Percentiles rank a stretch among this genome's conserved stretches.
These are phyloP conservation scores for Microctonus aethiopoides DNA, from an alignment of 2,888 invertebrate species.

Conservation along the genomic window DNA sequence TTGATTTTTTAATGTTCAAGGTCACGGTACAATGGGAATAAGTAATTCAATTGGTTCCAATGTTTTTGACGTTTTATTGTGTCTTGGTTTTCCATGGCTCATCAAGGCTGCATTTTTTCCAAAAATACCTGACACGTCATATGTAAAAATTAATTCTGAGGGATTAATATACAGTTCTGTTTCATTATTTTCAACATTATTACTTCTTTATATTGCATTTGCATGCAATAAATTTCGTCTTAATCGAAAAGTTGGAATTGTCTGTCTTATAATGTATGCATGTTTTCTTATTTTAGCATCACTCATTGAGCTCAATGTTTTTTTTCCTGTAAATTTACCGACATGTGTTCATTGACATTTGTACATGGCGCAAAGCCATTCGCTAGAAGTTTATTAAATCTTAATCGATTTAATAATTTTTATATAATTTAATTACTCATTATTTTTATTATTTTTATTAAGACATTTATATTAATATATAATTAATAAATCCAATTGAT, in stretches of 20 bases:
- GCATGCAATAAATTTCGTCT: conserved; percentile 76
- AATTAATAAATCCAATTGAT: no score
- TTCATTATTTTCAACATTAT: conserved; percentile 78
- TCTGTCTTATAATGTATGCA: conserved; percentile 76
- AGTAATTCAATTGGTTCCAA: conserved; percentile 86
- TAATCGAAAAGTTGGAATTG: conserved; percentile 77
- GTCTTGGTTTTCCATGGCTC: conserved; percentile 83
- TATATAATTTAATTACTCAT: background rate
- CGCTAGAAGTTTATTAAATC: background rate
- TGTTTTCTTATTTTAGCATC: conserved; percentile 77
- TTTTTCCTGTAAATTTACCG: conserved; percentile 80
- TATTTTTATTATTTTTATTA: no score
- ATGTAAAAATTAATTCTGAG: conserved; percentile 79
- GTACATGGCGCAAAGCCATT: conserved; percentile 15
- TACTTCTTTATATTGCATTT: conserved; percentile 76
- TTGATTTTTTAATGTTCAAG: conserved; percentile 65
- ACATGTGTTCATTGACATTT: conserved; percentile 72
- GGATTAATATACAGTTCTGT: conserved; percentile 82
- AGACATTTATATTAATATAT: background rate
- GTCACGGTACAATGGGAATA: conserved; percentile 81
- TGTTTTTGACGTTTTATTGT: conserved; percentile 83
- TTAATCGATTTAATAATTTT: conserved; percentile 1
- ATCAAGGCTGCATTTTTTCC: conserved; percentile 76
- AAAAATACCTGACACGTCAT: conserved; percentile 70
- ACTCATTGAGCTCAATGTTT: conserved; percentile 81